A percentile compares a stretch with the other conserved stretches of the same genome.
phyloP scores from a whole-genome alignment of 2,888 invertebrate genomes.

The Rhagonycha lutea region DNA sequence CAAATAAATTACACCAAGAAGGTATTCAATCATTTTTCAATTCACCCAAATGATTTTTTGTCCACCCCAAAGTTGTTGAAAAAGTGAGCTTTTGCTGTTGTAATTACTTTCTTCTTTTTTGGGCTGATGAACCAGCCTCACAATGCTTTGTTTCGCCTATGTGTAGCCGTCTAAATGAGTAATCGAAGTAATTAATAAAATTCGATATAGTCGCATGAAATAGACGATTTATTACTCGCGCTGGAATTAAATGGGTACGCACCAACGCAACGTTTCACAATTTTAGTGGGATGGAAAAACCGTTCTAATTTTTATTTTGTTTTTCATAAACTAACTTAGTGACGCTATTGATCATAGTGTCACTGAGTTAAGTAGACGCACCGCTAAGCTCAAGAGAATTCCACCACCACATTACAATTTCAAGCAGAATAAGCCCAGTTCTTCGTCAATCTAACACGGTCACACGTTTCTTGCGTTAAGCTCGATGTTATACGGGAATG shows the following conservation, averaged over 20 bases:
- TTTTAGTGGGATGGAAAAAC: neutral
- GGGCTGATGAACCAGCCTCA: too few species aligned
- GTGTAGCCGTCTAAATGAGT: neutral
- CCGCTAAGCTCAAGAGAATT: slow-evolving; percentile 22
- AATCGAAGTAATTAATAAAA: neutral
- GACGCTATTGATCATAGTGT: slow-evolving; percentile 22
- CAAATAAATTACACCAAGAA: neutral
- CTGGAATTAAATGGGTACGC: neutral
- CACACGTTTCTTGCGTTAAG: neutral
- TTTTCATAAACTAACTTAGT: neutral
- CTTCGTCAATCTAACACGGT: slow-evolving; percentile 14
- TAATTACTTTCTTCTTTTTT: too few species aligned
- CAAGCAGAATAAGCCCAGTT: slow-evolving; percentile 17
- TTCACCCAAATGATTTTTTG: too few species aligned
- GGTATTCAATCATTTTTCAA: neutral
- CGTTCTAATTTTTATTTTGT: slow-evolving; percentile 8
- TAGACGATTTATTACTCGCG: neutral
- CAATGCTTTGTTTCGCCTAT: too few species aligned
- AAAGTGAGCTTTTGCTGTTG: too few species aligned
- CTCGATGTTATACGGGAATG: slow-evolving; percentile 18
- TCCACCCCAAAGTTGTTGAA: too few species aligned
- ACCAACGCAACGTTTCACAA: neutral
- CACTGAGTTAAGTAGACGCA: slow-evolving; percentile 16
- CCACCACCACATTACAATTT: slow-evolving; percentile 18
- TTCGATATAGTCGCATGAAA: neutral